These are phyloP conservation scores for Furnarius figulus DNA, from an alignment of 2,113 vertebrate genomes.

Conservation along the genomic window DNA sequence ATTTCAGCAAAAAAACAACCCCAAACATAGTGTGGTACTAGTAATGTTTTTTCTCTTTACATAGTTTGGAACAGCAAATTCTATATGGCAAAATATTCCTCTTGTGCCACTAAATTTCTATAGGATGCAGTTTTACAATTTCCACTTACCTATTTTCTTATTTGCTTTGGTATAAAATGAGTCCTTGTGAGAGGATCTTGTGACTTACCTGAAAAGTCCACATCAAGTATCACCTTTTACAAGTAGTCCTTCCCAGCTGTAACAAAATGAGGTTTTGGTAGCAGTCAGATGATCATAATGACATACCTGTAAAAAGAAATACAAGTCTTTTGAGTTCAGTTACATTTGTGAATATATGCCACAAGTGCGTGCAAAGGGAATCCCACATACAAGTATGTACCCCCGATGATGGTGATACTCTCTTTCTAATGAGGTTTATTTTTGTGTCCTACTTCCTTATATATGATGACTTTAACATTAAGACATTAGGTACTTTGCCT, in stretches of 20 bases:
- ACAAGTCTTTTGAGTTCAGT: neutral
- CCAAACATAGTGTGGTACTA: neutral
- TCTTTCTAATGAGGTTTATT: neutral
- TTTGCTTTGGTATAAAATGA: neutral
- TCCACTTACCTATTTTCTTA: neutral
- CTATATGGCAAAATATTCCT: neutral
- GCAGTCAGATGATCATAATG: neutral
- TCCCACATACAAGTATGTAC: neutral
- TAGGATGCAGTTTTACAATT: neutral
- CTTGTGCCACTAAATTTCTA: neutral
- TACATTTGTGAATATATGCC: neutral
- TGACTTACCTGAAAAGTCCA: neutral
- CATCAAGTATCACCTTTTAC: neutral
- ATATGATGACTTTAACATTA: neutral
- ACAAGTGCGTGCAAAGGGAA: neutral
- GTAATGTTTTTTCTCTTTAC: neutral
- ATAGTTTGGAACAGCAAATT: neutral
- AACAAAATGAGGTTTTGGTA: neutral
- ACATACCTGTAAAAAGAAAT: neutral
- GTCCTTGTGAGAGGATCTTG: neutral
- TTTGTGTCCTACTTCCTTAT: neutral
- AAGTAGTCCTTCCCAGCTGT: neutral
- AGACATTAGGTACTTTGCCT: neutral
- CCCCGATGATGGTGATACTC: neutral
- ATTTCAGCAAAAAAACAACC: neutral